Conservation (phyloP, 2,888 invertebrate species). For the Drosophila stalkeri region DNA sequence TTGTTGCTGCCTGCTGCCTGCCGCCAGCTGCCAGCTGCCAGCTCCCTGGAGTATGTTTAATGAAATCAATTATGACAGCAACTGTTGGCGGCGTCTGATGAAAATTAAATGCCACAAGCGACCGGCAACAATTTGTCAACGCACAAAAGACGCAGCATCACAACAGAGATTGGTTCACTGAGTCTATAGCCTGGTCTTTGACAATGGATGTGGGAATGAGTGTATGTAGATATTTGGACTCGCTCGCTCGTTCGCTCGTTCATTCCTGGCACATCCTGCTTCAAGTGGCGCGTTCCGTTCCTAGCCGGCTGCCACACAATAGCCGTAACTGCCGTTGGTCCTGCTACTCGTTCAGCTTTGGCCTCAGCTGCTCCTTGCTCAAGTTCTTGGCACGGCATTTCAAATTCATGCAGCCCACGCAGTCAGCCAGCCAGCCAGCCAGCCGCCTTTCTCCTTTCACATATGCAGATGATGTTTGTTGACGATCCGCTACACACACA, state of each 20-base stretch:
- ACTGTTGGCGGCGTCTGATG: slow-evolving; percentile 57
- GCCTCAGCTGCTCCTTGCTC: slow-evolving; percentile 34
- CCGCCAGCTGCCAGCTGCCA: slow-evolving; percentile 16
- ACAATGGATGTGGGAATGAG: not conserved
- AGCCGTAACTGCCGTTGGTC: slow-evolving; percentile 26
- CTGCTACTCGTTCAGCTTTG: slow-evolving; percentile 16
- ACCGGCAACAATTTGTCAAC: slow-evolving; percentile 70
- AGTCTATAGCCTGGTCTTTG: not conserved
- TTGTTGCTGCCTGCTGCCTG: slow-evolving; percentile 55
- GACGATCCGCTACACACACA: slow-evolving; percentile 39
- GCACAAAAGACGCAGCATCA: slow-evolving; percentile 45
- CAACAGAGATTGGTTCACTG: slow-evolving; percentile 39
- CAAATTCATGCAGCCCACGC: slow-evolving; percentile 74
- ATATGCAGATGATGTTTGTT: slow-evolving; percentile 69
- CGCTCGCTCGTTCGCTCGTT: slow-evolving; percentile 20
- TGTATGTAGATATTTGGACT: not conserved
- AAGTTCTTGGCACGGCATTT: slow-evolving; percentile 61
- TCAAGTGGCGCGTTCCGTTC: slow-evolving; percentile 69
- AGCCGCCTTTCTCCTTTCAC: slow-evolving; percentile 47
- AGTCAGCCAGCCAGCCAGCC: slow-evolving; percentile 30
- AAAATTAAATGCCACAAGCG: slow-evolving; percentile 71
- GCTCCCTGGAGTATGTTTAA: slow-evolving; percentile 58
- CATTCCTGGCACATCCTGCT: slow-evolving; percentile 60
- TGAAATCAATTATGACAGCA: slow-evolving; percentile 71
- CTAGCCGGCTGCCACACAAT: slow-evolving; percentile 36